Percentiles rank a stretch among this genome's conserved stretches.
These are phyloP conservation scores for Cephus pygmeus DNA, from an alignment of 2,888 invertebrate genomes.

Conservation along the genomic window DNA sequence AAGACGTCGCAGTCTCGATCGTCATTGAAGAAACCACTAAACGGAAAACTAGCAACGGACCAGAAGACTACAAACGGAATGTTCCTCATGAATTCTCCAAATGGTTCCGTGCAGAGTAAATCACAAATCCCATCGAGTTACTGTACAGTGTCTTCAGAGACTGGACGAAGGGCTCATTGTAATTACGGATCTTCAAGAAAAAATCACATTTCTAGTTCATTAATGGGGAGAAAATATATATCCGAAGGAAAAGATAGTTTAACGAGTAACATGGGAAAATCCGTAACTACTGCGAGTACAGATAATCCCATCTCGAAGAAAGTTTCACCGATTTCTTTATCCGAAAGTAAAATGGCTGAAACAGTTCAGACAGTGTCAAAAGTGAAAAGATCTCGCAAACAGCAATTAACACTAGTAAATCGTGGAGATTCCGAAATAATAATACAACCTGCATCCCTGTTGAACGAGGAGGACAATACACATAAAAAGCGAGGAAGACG, in stretches of 20 bases:
- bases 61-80: constrained; percentile 15
- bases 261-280: not conserved
- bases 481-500: constrained; percentile 45
- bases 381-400: constrained; percentile 59
- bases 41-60: constrained; percentile 16
- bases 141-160: not conserved
- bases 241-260: constrained; percentile 1
- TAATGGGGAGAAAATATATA: constrained; percentile 17
- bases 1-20: constrained; percentile 18
- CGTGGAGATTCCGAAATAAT: constrained; percentile 63
- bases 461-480: constrained; percentile 38
- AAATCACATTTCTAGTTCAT: constrained; percentile 18
- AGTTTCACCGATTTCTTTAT: constrained; percentile 20
- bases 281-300: constrained; percentile 13
- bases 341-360: constrained; percentile 20
- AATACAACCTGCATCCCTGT: constrained; percentile 56
- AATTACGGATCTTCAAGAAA: constrained; percentile 12
- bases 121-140: not conserved
- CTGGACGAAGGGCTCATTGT: not conserved
- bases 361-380: constrained; percentile 23
- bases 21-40: not conserved
- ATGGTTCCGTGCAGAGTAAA: not conserved
- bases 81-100: not conserved
- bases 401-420: constrained; percentile 59
- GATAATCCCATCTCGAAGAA: not conserved